These are phyloP conservation scores for Cryptoleucopteryx plumbea DNA, from an alignment of 2,113 vertebrate species.

Conservation along the genomic window DNA sequence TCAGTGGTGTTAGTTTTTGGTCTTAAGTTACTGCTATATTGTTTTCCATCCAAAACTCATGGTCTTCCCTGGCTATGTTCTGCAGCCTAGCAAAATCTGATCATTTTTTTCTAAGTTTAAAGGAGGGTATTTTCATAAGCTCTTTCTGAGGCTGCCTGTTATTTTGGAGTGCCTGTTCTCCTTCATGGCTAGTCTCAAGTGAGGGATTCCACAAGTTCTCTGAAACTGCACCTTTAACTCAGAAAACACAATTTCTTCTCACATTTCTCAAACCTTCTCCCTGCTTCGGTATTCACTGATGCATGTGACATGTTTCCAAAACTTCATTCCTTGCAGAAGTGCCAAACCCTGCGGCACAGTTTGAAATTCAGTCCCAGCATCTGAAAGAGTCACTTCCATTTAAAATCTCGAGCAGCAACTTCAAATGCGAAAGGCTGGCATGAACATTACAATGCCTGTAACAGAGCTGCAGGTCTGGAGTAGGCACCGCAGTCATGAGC, in stretches of 20 bases:
- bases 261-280: not conserved
- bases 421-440: not conserved
- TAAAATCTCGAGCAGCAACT: not conserved
- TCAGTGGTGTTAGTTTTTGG: not conserved
- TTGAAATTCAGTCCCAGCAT: not conserved
- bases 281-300: not conserved
- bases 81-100: not conserved
- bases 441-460: not conserved
- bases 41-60: not conserved
- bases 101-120: not conserved
- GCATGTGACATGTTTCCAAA: not conserved
- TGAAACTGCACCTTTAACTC: not conserved
- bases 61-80: not conserved
- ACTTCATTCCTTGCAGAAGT: not conserved
- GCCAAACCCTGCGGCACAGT: not conserved
- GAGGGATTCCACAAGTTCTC: not conserved
- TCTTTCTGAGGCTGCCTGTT: not conserved
- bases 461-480: not conserved
- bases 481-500: fast-evolving
- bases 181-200: not conserved
- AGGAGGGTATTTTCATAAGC: not conserved
- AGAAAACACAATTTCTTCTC: not conserved
- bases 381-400: not conserved
- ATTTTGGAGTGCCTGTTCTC: not conserved
- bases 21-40: not conserved